Conservation (phyloP, 2,113 vertebrate genomes). For the Prolemur simus region DNA sequence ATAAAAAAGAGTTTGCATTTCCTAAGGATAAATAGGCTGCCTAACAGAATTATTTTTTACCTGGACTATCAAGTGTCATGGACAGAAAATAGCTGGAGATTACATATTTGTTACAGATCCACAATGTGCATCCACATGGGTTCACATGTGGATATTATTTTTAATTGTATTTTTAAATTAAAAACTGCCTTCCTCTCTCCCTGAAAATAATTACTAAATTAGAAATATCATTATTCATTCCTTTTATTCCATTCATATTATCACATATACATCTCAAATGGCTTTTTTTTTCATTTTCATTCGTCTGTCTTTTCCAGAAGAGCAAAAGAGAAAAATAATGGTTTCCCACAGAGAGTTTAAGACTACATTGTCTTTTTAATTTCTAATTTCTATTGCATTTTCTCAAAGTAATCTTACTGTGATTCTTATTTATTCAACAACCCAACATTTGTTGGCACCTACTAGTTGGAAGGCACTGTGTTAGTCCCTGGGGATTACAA, state of each 20-base stretch:
- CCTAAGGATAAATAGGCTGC: neutral
- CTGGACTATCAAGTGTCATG: neutral
- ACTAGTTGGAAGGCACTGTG: neutral
- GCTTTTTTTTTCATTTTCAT: neutral
- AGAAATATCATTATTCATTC: neutral
- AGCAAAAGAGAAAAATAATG: neutral
- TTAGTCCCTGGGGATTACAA: neutral
- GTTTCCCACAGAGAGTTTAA: neutral
- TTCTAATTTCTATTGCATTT: slow-evolving; percentile 55
- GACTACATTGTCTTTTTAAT: neutral
- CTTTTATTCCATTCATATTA: neutral
- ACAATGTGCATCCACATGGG: neutral
- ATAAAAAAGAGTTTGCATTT: neutral
- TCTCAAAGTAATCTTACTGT: neutral
- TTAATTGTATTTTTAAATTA: neutral
- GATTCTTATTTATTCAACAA: slow-evolving; percentile 2
- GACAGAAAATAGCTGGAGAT: neutral
- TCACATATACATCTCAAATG: neutral
- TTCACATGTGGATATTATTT: neutral
- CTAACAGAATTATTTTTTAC: neutral
- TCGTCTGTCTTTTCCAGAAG: neutral
- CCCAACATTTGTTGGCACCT: neutral
- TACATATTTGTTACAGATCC: neutral
- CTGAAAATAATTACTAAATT: neutral
- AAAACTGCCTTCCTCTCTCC: neutral